Base-by-base conservation (phyloP, 2,888 invertebrate species). In the Hydropsyche betteni region DNA sequence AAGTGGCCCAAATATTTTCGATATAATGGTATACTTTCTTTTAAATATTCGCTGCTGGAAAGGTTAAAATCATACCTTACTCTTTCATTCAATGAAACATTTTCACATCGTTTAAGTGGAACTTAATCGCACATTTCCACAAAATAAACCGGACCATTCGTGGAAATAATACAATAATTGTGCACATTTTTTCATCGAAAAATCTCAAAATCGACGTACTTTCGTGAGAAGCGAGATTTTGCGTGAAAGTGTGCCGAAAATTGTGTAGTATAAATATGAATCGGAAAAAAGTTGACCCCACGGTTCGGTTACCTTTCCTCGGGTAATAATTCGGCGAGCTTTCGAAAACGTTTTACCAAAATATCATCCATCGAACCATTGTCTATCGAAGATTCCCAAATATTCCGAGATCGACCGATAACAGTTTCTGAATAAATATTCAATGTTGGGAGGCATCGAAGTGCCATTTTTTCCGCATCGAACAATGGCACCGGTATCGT, bases 161-260 rank as follows among this genome's bases (percentile, higher is more conserved):
- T 44, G 10, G 4, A 44, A 10, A 44, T 44, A 44, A 55, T 55
- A 55, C 5, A 6, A 6, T 10, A 10, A 14, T 55, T 12, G 6
- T 55, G 6, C n/a, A 55, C 4, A 55, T 12, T 55, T 55, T n/a
- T 55, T 55, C 55, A 55, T 55, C n/a, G 5, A 8, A 10, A 44
- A 44, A n/a, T 55, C 16, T 55, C 55, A 16, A 55, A 44, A 44
- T 44, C 44, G 10, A 16, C 12, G 55, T n/a, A 55, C n/a, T 55
- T 64, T 64, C 64, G 64, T 64, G 64, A 36, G 64, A 64, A 64
- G 36, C 10, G 36, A 36, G 34, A 64, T 36, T 36, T 64, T 64
- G 12, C 64, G 10, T 34, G 64, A 64, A 64, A 64, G 64, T 64
- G 64, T 64, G 64, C 36, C 64, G 64, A 36, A 58, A 64, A 64